Evolutionary conservation across 2,113 vertebrate species (phyloP).

Genomic region (Gymnarchus niloticus): DNA sequence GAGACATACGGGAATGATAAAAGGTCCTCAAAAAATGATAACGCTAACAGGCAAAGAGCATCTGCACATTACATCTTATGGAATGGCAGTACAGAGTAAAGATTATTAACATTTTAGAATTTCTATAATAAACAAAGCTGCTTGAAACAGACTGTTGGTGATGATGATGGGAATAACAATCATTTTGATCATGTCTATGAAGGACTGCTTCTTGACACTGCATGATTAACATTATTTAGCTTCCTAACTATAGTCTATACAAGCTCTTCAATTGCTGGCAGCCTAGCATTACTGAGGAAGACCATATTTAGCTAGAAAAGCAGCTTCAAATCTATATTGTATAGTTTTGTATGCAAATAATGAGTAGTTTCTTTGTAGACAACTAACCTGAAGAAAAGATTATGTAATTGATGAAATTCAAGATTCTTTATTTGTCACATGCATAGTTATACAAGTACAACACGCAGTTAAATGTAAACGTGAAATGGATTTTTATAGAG

Average conservation of each 20-base stretch:
- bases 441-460: too few species aligned
- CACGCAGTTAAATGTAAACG: too few species aligned
- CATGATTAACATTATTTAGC: background rate
- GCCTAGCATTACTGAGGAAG: background rate
- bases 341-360: background rate
- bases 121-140: background rate
- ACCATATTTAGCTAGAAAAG: background rate
- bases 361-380: too few species aligned
- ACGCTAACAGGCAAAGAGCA: background rate
- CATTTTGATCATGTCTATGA: background rate
- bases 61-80: background rate
- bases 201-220: background rate
- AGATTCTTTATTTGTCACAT: too few species aligned
- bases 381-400: too few species aligned
- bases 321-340: background rate
- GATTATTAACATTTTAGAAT: background rate
- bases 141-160: background rate
- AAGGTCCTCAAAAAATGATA: background rate
- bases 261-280: background rate
- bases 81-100: background rate
- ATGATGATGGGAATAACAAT: background rate
- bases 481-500: background rate
- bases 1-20: background rate
- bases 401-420: too few species aligned
- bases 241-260: background rate